phyloP scores from a whole-genome alignment of 2,113 vertebrate genomes.

The Delphinus delphis region DNA sequence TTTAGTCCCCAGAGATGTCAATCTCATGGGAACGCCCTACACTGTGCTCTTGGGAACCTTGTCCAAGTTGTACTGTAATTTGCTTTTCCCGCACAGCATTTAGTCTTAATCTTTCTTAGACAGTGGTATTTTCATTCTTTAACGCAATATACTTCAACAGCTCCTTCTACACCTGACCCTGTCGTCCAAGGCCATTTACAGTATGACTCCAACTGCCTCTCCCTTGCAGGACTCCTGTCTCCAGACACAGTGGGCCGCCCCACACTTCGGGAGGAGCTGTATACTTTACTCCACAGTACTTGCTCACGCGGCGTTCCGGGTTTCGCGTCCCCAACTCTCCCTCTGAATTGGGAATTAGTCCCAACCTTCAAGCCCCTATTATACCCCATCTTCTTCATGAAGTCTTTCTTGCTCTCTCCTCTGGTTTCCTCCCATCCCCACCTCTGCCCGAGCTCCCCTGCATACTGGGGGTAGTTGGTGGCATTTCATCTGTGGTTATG shows the following conservation, averaged over 20 bases:
- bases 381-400: background rate
- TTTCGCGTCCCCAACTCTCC: background rate
- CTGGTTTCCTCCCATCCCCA: background rate
- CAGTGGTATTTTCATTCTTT: background rate
- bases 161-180: background rate
- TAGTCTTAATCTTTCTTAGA: background rate
- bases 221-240: background rate
- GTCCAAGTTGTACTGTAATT: background rate
- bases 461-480: rapidly evolving
- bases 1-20: background rate
- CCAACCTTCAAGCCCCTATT: background rate
- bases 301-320: background rate
- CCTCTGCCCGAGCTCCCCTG: background rate
- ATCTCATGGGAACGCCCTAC: background rate
- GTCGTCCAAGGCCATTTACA: too few relatives aligned
- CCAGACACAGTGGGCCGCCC: background rate
- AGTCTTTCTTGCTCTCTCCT: background rate
- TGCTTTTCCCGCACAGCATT: background rate
- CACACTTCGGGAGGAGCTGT: background rate
- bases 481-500: background rate
- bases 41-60: background rate
- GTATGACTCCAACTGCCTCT: background rate
- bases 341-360: background rate
- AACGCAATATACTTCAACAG: background rate
- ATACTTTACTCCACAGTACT: too few relatives aligned